Base-by-base conservation (phyloP, 1,140 invertebrate species). In the Dendrolimus punctatus region DNA sequence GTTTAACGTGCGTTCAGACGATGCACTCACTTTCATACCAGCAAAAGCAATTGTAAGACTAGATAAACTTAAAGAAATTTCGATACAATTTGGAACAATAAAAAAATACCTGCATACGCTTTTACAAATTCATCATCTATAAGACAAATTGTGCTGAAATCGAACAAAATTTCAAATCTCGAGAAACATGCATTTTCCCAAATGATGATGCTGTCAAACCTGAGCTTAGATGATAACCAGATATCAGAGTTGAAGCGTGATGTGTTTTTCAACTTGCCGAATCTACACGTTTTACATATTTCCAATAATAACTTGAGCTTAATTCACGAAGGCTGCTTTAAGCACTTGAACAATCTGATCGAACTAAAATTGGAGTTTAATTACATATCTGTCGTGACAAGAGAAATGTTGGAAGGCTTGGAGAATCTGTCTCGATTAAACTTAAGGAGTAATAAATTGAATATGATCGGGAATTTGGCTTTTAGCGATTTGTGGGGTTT, bases 281-380 rank as follows among this genome's bases (percentile, higher is more conserved):
- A 88, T 9, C 80, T 95, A 60, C 89, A 90, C 54, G 88, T 89
- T 38, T 80, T 95, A 38, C 89, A 89, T 67, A 75, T 95, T 55
- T 91, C 92, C 50, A 88, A 89, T 10, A 95, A 95, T 78, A 93
- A 93, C 63, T 89, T 95, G 40, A 91, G 90, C 53, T 85, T 90
- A 8, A 77, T 95, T 36, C 92, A 93, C 62, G 93, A 95, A 66
- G 89, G 90, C n/a, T 92, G 93, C 7, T 95, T 95, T 71, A 89
- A 89, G 51, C 89, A 93, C 47, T 81, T 95, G 58, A 87, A 87
- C 4, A 87, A 89, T 42, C 80, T 95, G 23, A 88, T 91, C 43
- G 92, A 93, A 60, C 82, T 95, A 8, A 91, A 92, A 57, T 76
- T 95, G 45, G 90, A 90, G 51, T 85, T 88, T 48, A 95, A 95